phyloP scores from a whole-genome alignment of 2,113 vertebrate species.

The Daboia siamensis region DNA sequence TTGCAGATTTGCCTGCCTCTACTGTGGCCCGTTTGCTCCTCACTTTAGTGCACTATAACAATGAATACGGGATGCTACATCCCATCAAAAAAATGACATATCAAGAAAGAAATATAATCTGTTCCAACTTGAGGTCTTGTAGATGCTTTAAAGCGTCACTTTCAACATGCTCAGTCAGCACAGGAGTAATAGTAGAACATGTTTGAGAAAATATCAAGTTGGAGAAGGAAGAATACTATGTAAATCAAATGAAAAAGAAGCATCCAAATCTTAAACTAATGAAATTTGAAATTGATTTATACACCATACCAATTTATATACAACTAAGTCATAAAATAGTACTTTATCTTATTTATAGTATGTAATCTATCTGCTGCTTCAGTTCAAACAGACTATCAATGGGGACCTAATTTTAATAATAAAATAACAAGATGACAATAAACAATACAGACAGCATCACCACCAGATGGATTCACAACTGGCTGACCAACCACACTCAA shows the following conservation, averaged over 20 bases:
- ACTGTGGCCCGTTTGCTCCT: background rate
- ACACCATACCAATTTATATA: background rate
- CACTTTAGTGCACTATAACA: background rate
- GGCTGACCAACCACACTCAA: no score
- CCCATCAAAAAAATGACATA: background rate
- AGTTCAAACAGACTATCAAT: background rate
- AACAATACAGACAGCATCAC: background rate
- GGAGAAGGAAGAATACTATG: background rate
- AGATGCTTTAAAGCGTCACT: background rate
- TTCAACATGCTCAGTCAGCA: background rate
- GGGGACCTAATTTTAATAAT: background rate
- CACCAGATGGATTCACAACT: no score
- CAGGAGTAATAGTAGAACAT: background rate
- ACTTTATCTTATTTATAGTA: background rate
- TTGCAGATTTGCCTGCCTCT: background rate
- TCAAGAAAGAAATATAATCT: background rate
- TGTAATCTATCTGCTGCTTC: background rate
- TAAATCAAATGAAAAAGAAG: background rate
- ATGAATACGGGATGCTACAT: background rate
- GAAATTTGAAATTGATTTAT: background rate
- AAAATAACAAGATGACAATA: background rate
- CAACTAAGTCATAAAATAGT: background rate
- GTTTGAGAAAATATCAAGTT: background rate
- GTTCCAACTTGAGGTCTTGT: background rate
- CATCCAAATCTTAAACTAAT: background rate